Evolutionary conservation across 2,888 invertebrate genomes (phyloP), one percentile per base, ranked within the genome.

Genomic region (Polymixis flavicincta): DNA sequence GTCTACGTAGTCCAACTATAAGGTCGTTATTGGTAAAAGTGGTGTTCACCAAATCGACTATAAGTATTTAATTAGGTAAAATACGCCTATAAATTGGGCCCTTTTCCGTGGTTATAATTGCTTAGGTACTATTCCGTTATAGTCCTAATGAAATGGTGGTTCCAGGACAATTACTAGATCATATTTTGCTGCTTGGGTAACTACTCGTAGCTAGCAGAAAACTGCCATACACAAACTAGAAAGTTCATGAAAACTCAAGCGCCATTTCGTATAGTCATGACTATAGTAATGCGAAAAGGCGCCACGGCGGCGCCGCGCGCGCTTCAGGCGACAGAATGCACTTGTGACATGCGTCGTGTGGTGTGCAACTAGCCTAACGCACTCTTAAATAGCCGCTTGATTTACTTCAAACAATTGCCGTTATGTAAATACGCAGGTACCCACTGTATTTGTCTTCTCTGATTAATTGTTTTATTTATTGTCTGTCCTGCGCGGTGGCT

Each of bases 201-300:
- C n/a, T n/a, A n/a, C n/a, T n/a, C n/a, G n/a, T n/a, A n/a, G n/a
- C n/a, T n/a, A n/a, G 32, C n/a, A 66, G 25, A 17, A 67, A 25
- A 52, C 22, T 52, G 22, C 17, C 11, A 52, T 28, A 45, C 28
- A 32, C 6, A 19, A 50, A 67, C 11, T 32, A 69, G 19, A 70
- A 70, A n/a, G 6, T 55, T 28, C 7, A 32, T n/a, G 19, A 70
- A 71, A 55, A 48, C 1, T 25, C 64, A 65, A 48, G 4, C 25
- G 76, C 82, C 87, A 87, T 54, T 81, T 50, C 70, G 1, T 42
- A 83, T 78, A 85, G 85, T 76, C 75, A 8, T 45, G 52, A 92
- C 84, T 92, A 87, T 88, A 93, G 92, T 88, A 91, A 92, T 93
- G 92, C 88, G 87, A 88, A 83, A 85, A 85, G 94, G 94, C 94